These are phyloP conservation scores for Misgurnus mizolepis DNA, from an alignment of 2,113 vertebrate species.

Conservation along the genomic window DNA sequence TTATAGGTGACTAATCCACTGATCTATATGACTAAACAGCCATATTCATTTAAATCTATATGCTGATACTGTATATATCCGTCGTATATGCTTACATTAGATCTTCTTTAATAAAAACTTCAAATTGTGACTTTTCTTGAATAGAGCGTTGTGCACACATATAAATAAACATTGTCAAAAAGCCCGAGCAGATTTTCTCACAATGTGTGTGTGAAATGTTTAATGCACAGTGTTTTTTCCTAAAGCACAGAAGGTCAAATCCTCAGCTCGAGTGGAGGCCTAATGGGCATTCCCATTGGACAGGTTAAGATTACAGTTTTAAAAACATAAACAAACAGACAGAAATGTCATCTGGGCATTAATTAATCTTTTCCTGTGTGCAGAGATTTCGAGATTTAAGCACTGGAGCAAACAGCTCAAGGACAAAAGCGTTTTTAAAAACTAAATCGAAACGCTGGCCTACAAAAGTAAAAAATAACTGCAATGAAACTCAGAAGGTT, in stretches of 20 bases:
- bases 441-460: slow-evolving; percentile 28
- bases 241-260: background rate
- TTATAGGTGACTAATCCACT: slow-evolving; percentile 1
- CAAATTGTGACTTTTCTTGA: background rate
- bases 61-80: background rate
- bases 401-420: slow-evolving; percentile 38
- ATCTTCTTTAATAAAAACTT: slow-evolving; percentile 25
- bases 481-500: slow-evolving; percentile 1
- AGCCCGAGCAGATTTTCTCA: background rate
- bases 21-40: background rate
- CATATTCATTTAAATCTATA: slow-evolving; percentile 6
- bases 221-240: slow-evolving; percentile 20
- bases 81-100: background rate
- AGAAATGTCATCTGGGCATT: slow-evolving; percentile 49
- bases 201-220: background rate
- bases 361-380: slow-evolving; percentile 47
- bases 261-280: background rate
- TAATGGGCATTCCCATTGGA: slow-evolving; percentile 49
- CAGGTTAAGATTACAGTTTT: slow-evolving; percentile 47
- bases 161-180: background rate
- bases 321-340: slow-evolving; percentile 50
- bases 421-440: slow-evolving; percentile 25
- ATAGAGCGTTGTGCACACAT: background rate
- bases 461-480: slow-evolving; percentile 23
- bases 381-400: slow-evolving; percentile 5